Base-by-base conservation (phyloP, 2,888 invertebrate species). In the Mesopsocus fuscifrons region DNA sequence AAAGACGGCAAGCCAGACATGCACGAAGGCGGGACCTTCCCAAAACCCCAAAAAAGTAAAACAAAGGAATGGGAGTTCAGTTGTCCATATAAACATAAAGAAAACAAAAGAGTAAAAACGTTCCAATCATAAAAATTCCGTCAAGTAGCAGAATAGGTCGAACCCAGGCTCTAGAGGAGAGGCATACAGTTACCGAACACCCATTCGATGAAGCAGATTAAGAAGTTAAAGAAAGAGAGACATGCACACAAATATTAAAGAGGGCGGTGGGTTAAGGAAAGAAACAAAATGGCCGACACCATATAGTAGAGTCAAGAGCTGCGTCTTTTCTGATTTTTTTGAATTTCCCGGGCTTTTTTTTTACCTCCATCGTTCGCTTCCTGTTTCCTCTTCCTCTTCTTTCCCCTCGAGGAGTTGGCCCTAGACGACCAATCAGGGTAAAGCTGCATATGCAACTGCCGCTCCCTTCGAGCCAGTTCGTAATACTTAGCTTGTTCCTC, bases 401-500 rank as follows among this genome's bases (percentile, higher is more conserved):
- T 89, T 76, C 94, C 92, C 71, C 91, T 85, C 69, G 95, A 92
- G 75, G 97, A 94, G 78, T 98, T 97, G 70, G 95, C 82, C 70
- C 97, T 94, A 72, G 87, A 87, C 72, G 87, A 87, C 95, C 95
- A 97, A 73, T 92, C 91, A 64, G 95, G 95, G 75, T 97, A 94
- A 71, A 91, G 80, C 77, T 92, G 89, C 83, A 89, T 84, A 74
- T 97, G 97, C 66, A 91, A 80, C 74, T 95, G 92, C 68, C 94
- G 80, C 72, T 95, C 95, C 69, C 91, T 83, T 66, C 91, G 77
- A 62, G 95, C 94, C 81, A 92, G 77, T 71, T 94, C 94, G 76
- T 95, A 95, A 81, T 97, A 95, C 74, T 94, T 94, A 70, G 91
- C 87, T 74, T 97, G 95, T 73, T 97, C 94, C 70, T 91, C 89